Evolutionary conservation across 2,113 vertebrate species (phyloP).

Genomic region (Heterochromis multidens): DNA sequence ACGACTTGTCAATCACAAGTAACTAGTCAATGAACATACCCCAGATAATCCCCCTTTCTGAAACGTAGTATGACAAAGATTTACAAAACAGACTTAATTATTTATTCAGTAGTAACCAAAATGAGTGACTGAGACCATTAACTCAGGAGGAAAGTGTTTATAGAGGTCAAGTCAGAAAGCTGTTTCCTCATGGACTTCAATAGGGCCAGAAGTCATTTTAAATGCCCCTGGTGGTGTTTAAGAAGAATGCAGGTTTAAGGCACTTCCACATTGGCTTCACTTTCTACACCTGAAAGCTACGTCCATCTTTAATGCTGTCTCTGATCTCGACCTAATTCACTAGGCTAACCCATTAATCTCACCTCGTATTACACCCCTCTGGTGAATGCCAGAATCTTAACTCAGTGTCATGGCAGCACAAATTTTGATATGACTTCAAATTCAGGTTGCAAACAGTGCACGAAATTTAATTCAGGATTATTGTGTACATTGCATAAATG

Average conservation of each 20-base stretch:
- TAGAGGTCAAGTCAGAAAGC: background rate
- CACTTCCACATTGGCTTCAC: background rate
- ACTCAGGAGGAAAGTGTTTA: background rate
- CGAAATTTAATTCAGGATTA: background rate
- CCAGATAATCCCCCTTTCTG: too few relatives aligned
- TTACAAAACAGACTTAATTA: too few relatives aligned
- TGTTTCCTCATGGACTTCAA: background rate
- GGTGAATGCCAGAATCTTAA: too few relatives aligned
- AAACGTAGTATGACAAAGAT: too few relatives aligned
- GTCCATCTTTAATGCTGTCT: too few relatives aligned
- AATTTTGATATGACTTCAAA: too few relatives aligned
- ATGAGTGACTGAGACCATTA: background rate
- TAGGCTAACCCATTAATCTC: background rate
- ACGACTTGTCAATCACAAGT: too few relatives aligned
- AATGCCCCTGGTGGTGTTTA: background rate
- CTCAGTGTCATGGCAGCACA: too few relatives aligned
- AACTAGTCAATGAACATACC: too few relatives aligned
- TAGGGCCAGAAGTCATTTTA: too few relatives aligned
- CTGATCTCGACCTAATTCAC: too few relatives aligned
- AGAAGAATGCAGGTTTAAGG: background rate
- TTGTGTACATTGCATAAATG: background rate
- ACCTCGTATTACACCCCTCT: background rate
- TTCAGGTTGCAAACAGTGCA: too few relatives aligned
- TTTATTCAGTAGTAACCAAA: background rate
- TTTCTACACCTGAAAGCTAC: background rate